A percentile compares a stretch with the other conserved stretches of the same genome.
Evolutionary conservation across 2,113 vertebrate species (phyloP).

Genomic region (Sylvietta virens): DNA sequence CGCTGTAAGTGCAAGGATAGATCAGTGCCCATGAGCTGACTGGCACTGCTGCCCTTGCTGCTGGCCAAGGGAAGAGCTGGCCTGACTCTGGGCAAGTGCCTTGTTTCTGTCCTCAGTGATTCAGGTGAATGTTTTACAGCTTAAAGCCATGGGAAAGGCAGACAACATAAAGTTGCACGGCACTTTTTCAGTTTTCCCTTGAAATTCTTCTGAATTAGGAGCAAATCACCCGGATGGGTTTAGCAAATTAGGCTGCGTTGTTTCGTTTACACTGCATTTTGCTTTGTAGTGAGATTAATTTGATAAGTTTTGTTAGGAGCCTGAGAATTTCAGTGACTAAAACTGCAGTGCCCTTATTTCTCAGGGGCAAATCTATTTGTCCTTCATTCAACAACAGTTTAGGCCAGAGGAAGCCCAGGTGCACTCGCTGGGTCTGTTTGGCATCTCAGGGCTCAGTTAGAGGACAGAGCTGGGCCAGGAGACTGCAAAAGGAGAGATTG

Average conservation of each 20-base stretch:
- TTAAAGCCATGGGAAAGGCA: not conserved
- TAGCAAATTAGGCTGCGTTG: not conserved
- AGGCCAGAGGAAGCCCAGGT: not conserved
- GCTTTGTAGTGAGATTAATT: not conserved
- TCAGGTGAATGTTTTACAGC: not conserved
- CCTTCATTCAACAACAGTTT: not conserved
- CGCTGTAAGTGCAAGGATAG: not conserved
- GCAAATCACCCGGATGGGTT: not conserved
- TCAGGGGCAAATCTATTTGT: not conserved
- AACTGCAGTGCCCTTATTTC: not conserved
- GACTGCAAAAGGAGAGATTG: not conserved
- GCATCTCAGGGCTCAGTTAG: not conserved
- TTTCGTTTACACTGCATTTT: not conserved
- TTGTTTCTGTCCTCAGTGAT: not conserved
- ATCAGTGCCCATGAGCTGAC: not conserved
- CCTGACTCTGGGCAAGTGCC: not conserved
- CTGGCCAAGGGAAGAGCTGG: not conserved
- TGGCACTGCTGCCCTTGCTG: not conserved
- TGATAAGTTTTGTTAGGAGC: not conserved
- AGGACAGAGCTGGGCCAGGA: not conserved
- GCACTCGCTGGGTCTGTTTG: not conserved
- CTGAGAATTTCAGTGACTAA: not conserved
- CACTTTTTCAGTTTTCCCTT: not conserved
- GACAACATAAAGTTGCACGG: not conserved
- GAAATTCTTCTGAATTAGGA: not conserved